phyloP scores from a whole-genome alignment of 2,888 invertebrate genomes.

The Idaea straminata region DNA sequence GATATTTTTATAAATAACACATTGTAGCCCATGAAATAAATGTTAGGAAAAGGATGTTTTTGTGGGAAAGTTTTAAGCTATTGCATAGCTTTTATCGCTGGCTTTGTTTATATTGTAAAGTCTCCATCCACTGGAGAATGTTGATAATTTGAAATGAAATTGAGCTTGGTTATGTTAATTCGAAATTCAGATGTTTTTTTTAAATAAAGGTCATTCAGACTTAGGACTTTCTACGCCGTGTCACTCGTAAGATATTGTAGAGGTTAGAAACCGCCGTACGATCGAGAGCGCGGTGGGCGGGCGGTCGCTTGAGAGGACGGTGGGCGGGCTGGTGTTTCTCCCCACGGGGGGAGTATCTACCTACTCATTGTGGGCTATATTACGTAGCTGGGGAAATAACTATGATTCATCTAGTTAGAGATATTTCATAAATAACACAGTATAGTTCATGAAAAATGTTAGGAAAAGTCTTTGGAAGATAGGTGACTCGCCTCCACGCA shows the following conservation, averaged over 20 bases:
- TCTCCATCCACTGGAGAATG: too few relatives aligned
- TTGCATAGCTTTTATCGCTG: too few relatives aligned
- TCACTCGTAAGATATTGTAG: background rate
- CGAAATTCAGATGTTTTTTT: too few relatives aligned
- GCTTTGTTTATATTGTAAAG: too few relatives aligned
- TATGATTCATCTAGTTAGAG: conserved; percentile 17
- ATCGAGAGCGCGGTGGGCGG: background rate
- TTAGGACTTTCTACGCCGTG: too few relatives aligned
- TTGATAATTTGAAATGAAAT: too few relatives aligned
- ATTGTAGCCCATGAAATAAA: background rate
- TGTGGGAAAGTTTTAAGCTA: too few relatives aligned
- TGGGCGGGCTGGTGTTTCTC: background rate
- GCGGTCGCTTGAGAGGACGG: background rate
- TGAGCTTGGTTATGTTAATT: too few relatives aligned
- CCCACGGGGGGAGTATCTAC: background rate
- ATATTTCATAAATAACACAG: background rate
- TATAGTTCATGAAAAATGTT: background rate
- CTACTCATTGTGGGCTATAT: background rate
- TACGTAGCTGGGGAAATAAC: conserved; percentile 8
- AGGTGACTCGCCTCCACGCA: too few relatives aligned
- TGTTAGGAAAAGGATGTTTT: too few relatives aligned
- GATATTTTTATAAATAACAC: background rate
- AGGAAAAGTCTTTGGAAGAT: too few relatives aligned
- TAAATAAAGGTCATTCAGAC: too few relatives aligned
- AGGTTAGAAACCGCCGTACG: background rate